Base-by-base conservation (phyloP, 2,888 invertebrate genomes). In the Diarsia dahlii region DNA sequence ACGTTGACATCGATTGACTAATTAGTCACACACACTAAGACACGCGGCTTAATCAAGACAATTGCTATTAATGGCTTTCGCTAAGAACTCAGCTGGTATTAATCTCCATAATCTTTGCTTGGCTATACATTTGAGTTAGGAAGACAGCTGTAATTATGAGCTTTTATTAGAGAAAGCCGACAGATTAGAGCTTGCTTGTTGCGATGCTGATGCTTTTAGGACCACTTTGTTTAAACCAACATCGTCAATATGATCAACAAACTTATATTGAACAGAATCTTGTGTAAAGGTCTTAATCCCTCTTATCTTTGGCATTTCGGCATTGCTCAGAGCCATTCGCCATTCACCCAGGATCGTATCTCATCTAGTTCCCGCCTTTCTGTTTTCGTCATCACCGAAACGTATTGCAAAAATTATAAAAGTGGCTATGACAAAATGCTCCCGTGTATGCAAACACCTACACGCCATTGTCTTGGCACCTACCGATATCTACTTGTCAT, bases 51-150 rank as follows among this genome's bases (percentile, higher is more conserved):
- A 87, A 90, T 90, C 78, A 78, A 81, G 62, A 78, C 89, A 90
- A 90, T 90, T 90, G 86, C 83, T 82, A 84, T 87, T 85, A 90
- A 90, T 88, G 82, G 64, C 81, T 82, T 76, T 84, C 77, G 77
- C 84, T 74, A 73, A 75, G 69, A 63, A 80, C 75, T 82, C 73
- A 70, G 76, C 79, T 72, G 64, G 70, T 78, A 82, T 87, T 87
- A 85, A 89, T 87, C 86, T 84, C 85, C 84, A 87, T 86, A 88
- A 79, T 82, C 84, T 67, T 76, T 39, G 68, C 70, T 66, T 74
- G 75, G 76, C 76, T 52, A 74, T 80, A 86, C 67, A 71, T 86
- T 76, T 82, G 50, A 86, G 56, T 82, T 84, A 80, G 46, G 46
- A 46, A 18, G 87, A 83, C 86, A 85, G 76, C 48, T 76, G 34